phyloP scores from a whole-genome alignment of 2,797 vertebrate genomes.

The Phrynocephalus guinanensis region DNA sequence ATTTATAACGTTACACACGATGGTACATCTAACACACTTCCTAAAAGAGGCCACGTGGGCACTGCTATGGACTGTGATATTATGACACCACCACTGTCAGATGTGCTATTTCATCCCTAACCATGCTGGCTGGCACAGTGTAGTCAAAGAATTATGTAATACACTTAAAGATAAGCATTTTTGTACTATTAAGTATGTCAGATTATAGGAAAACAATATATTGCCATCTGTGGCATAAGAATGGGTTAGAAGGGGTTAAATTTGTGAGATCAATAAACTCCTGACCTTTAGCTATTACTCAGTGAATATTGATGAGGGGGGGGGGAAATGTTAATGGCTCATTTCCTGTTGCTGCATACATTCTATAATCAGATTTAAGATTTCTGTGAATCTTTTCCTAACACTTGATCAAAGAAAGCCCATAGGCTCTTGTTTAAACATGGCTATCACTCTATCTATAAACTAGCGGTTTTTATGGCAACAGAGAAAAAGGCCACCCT shows the following conservation, averaged over 20 bases:
- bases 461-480: constrained; percentile 34
- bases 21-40: neutral
- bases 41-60: neutral
- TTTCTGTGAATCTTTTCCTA: constrained; percentile 38
- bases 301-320: neutral
- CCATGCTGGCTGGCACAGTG: neutral
- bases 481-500: constrained; percentile 47
- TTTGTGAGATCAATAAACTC: constrained; percentile 41
- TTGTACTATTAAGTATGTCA: neutral
- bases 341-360: constrained; percentile 38
- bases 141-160: neutral
- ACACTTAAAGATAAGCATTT: neutral
- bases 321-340: constrained; percentile 22
- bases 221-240: neutral
- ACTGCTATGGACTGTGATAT: neutral
- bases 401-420: constrained; percentile 30
- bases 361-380: constrained; percentile 25
- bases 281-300: constrained; percentile 30
- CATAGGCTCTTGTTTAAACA: constrained; percentile 3
- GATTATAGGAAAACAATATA: neutral
- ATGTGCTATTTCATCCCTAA: neutral
- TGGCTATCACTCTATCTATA: constrained; percentile 21
- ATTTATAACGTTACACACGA: neutral
- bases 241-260: constrained; percentile 39
- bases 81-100: neutral